Conservation (phyloP, 2,888 invertebrate genomes). For the Salpingus planirostris region DNA sequence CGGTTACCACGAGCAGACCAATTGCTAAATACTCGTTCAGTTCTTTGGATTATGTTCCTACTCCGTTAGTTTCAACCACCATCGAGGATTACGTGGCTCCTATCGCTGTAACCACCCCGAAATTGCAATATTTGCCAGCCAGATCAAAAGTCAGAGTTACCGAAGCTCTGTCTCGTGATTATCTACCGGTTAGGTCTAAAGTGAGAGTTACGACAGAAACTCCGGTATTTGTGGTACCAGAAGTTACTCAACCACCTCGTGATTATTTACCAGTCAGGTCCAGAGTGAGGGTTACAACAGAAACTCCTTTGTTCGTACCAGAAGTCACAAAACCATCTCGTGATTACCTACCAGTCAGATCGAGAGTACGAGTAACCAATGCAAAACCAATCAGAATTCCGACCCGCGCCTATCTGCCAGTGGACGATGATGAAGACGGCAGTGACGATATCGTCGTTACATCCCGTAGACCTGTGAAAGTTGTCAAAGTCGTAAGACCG, state of each 20-base stretch:
- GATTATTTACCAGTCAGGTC: constrained; percentile 2
- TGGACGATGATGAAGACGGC: constrained; percentile 5
- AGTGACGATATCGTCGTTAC: constrained; percentile 3
- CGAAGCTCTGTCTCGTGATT: constrained; percentile 1
- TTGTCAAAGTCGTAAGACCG: constrained; percentile 34
- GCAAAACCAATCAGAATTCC: too few species aligned
- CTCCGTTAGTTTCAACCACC: too few species aligned
- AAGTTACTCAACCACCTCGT: constrained; percentile 3
- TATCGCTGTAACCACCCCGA: not conserved
- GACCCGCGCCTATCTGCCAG: constrained; percentile 20
- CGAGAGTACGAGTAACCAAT: constrained; percentile 11
- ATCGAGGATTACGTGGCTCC: constrained; percentile 5
- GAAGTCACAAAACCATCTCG: constrained; percentile 14
- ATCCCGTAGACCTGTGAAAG: constrained; percentile 16
- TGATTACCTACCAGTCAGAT: constrained; percentile 26
- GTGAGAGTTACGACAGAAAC: constrained; percentile 1
- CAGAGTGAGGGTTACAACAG: constrained; percentile 1
- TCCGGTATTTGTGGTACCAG: not conserved
- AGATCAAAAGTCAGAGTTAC: not conserved
- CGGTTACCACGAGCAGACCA: constrained; percentile 21
- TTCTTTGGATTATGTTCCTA: constrained; percentile 18
- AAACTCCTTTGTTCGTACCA: not conserved
- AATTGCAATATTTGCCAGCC: constrained; percentile 4
- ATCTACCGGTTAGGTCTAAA: constrained; percentile 3
- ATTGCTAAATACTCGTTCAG: constrained; percentile 25